Base-by-base conservation (phyloP, 1,140 invertebrate genomes). In the Rhagoletis pomonella region DNA sequence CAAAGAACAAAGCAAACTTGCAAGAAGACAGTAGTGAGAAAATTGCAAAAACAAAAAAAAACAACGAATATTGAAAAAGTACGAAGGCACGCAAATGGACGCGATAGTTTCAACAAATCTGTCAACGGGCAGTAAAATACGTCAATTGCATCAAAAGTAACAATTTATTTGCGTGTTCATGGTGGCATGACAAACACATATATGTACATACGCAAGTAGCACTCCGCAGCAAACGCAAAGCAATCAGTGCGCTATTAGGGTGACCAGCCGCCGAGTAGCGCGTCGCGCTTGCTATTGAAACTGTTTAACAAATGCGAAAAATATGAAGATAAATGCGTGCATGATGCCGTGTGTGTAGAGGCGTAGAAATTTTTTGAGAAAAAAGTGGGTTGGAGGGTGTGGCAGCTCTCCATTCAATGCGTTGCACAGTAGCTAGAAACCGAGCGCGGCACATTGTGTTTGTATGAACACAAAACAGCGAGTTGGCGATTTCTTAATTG, bases 281-380 rank as follows among this genome's bases (percentile, higher is more conserved):
- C 67, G 39, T 44, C 19, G 14, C 44, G 47, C 19, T 19, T 29
- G 73, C 73, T 9, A 58, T 55, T n/a, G 73, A 81, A n/a, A 55
- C 17, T 17, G 17, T 29, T 29, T 29, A 55, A 55, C 73, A 81
- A 81, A 81, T 55, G 73, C 73, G 47, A 47, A 81, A 81, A 81
- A 81, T 81, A 81, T 81, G 44, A 81, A 81, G 73, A 81, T 81
- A 81, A 81, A 81, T 81, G 73, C 73, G 73, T 81, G n/a, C 47
- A 29, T 5, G 29, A 0, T 0, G 29, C 29, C 29, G 29, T 29
- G 29, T 29, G 55, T 44, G 19, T 81, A 55, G 19, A 81, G 73
- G 73, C 73, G 73, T 44, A 58, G 47, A 81, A 81, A 81, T 81
- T 50, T 44, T 17, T 81, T 58, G 29, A 29, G 29, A 29, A 19